phyloP scores from a whole-genome alignment of 1,140 invertebrate species.

The Caenorhabditis latens region DNA sequence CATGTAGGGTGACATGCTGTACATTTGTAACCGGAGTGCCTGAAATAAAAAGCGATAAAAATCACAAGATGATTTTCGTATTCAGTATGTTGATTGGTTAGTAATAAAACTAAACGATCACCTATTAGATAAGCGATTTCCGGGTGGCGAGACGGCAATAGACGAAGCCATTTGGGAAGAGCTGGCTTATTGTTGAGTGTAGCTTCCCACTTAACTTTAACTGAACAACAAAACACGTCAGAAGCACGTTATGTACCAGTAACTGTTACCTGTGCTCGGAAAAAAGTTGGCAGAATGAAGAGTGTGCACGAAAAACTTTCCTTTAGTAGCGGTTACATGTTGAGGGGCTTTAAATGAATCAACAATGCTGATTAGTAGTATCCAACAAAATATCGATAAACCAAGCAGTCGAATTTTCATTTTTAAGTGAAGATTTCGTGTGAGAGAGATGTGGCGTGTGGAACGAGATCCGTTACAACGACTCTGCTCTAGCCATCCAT shows the following conservation, averaged over 20 bases:
- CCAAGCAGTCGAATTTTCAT: slow-evolving; percentile 33
- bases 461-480: slow-evolving; percentile 53
- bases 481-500: slow-evolving; percentile 11
- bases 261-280: slow-evolving; percentile 71
- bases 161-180: slow-evolving; percentile 73
- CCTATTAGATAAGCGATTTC: slow-evolving; percentile 74
- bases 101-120: slow-evolving; percentile 35
- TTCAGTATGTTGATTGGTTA: slow-evolving; percentile 14
- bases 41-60: slow-evolving; percentile 53
- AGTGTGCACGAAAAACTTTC: slow-evolving; percentile 73
- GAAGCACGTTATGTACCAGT: not conserved
- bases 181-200: slow-evolving; percentile 74
- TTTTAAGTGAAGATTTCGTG: slow-evolving; percentile 40
- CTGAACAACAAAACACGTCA: slow-evolving; percentile 60
- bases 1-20: slow-evolving; percentile 71
- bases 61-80: slow-evolving; percentile 38
- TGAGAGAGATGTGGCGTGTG: slow-evolving; percentile 47
- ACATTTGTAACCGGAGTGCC: slow-evolving; percentile 74
- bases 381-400: not conserved
- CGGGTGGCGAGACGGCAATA: slow-evolving; percentile 71
- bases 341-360: slow-evolving; percentile 27
- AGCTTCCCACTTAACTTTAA: slow-evolving; percentile 77
- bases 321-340: slow-evolving; percentile 70
- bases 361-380: not conserved
- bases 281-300: slow-evolving; percentile 76